Evolutionary conservation across 2,888 invertebrate species (phyloP), one percentile per base, ranked within the genome.

Genomic region (Acrocyrtus sp.): DNA sequence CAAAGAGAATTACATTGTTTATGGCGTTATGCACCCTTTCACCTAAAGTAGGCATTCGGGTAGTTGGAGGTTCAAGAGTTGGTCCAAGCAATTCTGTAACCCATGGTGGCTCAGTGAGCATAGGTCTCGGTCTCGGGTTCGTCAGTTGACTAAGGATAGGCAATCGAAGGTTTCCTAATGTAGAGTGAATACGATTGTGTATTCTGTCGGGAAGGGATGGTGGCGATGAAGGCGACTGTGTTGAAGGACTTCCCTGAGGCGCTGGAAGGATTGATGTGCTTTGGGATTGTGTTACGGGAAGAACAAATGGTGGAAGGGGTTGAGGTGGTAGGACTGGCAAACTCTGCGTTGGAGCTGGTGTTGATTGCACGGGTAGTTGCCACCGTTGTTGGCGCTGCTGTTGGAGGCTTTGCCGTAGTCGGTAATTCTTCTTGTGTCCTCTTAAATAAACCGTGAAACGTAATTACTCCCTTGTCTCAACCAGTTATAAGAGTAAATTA

Each of bases 81-180:
- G 72, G 72, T 24, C 72, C 72, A 2, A 72, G 41, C 12, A 72
- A 29, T 34, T 72, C 72, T 22, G 72, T 72, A 2, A 72, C 72
- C 72, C 72, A 72, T 66, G 72, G 72, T 4, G 72, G 72, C 21
- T 72, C 72, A 1, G 72, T 72, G 15, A 72, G n/a, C 72, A 66
- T 65, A 8, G 72, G 48, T 0, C 60, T 51, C 0, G 65, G 58
- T 3, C 60, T 45, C 2, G 51, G 43, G n/a, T 58, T 48, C 4
- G 66, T 66, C 15, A 72, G 24, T 29, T 66, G 60, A 24, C 43
- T 51, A 1, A 65, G 24, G 54, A n/a, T 61, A 0, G 72, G 72
- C 2, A 72, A 19, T 6, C 72, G 65, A 39, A 72, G 22, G 45
- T 58, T 58, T 0, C 24, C n/a, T 1, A 62, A 15, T 2, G 67